Base-by-base conservation (phyloP, 2,888 invertebrate species). In the Hanleya hanleyi region DNA sequence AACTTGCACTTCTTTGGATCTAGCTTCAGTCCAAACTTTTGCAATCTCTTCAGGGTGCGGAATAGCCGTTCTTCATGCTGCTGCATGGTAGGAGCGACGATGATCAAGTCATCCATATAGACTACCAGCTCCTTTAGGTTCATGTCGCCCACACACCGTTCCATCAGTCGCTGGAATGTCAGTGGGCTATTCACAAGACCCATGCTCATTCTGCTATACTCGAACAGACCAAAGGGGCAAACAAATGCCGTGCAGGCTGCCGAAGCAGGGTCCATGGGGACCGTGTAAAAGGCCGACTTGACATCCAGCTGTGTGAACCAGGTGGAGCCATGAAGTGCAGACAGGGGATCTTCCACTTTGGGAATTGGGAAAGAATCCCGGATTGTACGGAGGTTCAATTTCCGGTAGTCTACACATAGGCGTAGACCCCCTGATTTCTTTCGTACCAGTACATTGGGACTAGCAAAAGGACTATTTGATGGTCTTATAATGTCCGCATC, bases 121-220 rank as follows among this genome's bases (percentile, higher is more conserved):
- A 57, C 57, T 9, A 57, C 57, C 57, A 57, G 22, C 51, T 51
- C 51, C 22, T 9, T 51, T 51, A 51, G 22, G 51, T 51, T 51
- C 22, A 51, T 18, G 26, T 51, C 51, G 7, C 51, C 51, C 26
- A 51, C n/a, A 26, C 51, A 51, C 7, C 51, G 51, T 26, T 51
- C 51, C 51, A 51, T 51, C 12, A 51, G 26, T 12, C 51, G 51
- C 51, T 51, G 51, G 22, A 51, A 51, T 51, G 51, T 51, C 7
- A 51, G 22, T 7, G 51, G 51, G 51, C 51, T 51, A 51, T 51
- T 51, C 22, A 51, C 51, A 12, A 51, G 51, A 7, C 51, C 51
- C 51, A 51, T 51, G 26, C 51, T 51, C 51, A 51, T 51, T 22
- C 51, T 51, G 26, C 26, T 51, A 22, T n/a, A 51, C 26, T 51